Evolutionary conservation across 2,797 vertebrate species (phyloP).

Genomic region (Anguilla marmorata): DNA sequence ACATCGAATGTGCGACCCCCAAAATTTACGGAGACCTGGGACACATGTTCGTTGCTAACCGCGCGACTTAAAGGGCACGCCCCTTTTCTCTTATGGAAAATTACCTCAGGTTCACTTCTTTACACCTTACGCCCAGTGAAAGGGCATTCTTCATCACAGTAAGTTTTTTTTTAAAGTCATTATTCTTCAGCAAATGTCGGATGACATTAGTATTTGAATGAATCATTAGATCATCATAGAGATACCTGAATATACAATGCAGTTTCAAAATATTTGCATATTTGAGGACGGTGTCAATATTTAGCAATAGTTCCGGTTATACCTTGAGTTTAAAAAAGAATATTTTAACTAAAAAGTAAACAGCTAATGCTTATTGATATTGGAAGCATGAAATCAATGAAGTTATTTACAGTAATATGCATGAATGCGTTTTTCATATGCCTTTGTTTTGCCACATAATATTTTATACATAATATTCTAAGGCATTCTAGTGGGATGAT

Average conservation of each 20-base stretch:
- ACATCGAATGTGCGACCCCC: background rate
- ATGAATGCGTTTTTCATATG: background rate
- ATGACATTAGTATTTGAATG: background rate
- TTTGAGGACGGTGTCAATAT: background rate
- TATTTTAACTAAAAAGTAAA: too few species aligned
- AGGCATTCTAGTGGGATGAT: background rate
- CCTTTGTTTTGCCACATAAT: background rate
- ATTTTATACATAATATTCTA: background rate
- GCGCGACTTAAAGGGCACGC: constrained; percentile 4
- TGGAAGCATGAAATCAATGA: background rate
- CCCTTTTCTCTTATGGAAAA: constrained; percentile 11
- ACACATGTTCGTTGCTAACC: background rate
- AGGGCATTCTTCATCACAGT: background rate
- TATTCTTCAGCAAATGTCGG: background rate
- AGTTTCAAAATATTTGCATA: background rate
- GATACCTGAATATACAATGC: background rate
- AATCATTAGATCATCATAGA: background rate
- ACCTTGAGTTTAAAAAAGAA: too few species aligned
- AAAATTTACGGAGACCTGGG: background rate
- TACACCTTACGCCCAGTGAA: background rate
- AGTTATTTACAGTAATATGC: background rate
- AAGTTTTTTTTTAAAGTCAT: background rate
- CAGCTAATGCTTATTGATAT: too few species aligned
- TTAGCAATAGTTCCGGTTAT: too few species aligned
- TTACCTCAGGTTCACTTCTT: constrained; percentile 4